These are phyloP conservation scores for Rynchops niger DNA, from an alignment of 2,113 vertebrate genomes.

Conservation along the genomic window DNA sequence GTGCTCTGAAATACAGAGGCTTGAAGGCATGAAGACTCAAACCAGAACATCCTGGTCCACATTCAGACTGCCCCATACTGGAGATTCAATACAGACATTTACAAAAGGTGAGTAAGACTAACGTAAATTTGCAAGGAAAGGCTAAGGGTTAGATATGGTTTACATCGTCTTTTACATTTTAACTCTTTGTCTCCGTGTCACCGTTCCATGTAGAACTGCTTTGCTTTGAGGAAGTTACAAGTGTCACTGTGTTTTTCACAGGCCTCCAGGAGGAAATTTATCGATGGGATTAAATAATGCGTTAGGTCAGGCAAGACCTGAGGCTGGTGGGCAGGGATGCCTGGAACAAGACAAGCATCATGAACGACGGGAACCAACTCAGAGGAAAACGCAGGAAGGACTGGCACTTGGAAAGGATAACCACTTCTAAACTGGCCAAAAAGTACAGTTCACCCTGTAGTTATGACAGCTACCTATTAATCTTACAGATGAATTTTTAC, in stretches of 20 bases:
- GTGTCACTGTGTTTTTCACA: neutral
- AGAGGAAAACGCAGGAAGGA: neutral
- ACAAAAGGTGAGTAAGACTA: fast-evolving
- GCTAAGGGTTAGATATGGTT: neutral
- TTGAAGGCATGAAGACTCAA: neutral
- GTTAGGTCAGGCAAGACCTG: neutral
- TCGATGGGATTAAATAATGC: neutral
- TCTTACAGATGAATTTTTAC: neutral
- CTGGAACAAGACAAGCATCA: neutral
- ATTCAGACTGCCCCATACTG: neutral
- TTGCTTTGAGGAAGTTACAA: neutral
- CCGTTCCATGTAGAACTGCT: neutral
- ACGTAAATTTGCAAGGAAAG: neutral
- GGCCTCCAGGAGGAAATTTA: neutral
- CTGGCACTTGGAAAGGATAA: neutral
- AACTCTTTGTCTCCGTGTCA: neutral
- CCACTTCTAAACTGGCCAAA: neutral
- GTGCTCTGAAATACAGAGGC: neutral
- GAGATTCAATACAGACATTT: neutral
- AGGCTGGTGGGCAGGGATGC: neutral
- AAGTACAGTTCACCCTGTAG: neutral
- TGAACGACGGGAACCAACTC: neutral
- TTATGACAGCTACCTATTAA: neutral
- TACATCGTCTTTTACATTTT: neutral
- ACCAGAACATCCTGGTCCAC: neutral